phyloP scores from a whole-genome alignment of 2,113 vertebrate species.

The Odontophorus gujanensis region DNA sequence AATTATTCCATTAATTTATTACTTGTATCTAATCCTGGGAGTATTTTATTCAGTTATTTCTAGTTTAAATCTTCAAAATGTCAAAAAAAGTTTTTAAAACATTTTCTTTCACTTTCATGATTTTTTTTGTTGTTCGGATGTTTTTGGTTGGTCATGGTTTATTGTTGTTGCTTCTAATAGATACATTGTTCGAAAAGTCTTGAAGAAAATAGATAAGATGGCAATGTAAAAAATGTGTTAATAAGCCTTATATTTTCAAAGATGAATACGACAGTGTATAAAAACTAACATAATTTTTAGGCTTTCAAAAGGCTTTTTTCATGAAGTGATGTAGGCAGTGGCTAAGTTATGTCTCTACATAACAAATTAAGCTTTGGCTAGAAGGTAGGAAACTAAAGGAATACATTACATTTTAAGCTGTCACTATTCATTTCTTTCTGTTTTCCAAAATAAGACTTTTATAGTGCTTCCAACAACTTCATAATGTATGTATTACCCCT shows the following conservation, averaged over 20 bases:
- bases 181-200: neutral
- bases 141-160: neutral
- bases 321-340: neutral
- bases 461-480: neutral
- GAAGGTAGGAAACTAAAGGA: neutral
- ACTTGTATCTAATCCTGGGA: neutral
- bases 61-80: neutral
- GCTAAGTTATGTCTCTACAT: neutral
- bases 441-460: neutral
- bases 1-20: neutral
- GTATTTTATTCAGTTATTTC: neutral
- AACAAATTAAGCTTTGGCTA: neutral
- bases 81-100: neutral
- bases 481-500: neutral
- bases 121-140: no score
- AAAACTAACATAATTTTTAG: neutral
- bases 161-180: no score
- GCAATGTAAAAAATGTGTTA: neutral
- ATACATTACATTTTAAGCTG: neutral
- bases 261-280: neutral
- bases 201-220: neutral
- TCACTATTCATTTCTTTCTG: neutral
- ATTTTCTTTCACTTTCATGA: neutral
- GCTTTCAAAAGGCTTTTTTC: neutral
- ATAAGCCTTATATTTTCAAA: neutral